These are phyloP conservation scores for Hydraecia micacea DNA, from an alignment of 2,888 invertebrate species.

Conservation along the genomic window DNA sequence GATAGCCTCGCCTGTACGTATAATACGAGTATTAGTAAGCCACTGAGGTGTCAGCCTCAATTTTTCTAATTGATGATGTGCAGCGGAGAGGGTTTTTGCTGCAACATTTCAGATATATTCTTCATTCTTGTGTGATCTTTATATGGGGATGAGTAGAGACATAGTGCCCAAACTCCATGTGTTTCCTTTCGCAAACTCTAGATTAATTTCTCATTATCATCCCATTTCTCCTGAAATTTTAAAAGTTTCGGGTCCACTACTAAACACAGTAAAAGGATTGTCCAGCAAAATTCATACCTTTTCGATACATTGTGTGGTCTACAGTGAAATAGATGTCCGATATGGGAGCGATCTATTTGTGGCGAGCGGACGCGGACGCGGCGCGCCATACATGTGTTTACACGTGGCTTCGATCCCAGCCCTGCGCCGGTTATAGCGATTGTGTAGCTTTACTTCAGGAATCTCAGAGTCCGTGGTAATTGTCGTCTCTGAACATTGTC, in stretches of 20 bases:
- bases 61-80: not conserved
- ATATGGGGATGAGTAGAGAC: not conserved
- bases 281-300: not conserved
- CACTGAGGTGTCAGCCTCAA: not conserved
- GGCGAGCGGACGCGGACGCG: conserved; percentile 53
- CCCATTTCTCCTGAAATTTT: no score
- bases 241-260: not conserved
- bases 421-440: conserved; percentile 34
- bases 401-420: conserved; percentile 51
- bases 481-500: not conserved
- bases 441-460: conserved; percentile 23
- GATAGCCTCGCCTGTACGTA: not conserved
- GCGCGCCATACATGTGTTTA: conserved; percentile 61
- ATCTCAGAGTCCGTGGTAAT: not conserved
- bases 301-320: conserved; percentile 38
- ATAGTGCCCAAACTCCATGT: not conserved
- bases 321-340: conserved; percentile 64
- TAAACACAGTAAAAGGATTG: not conserved
- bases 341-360: conserved; percentile 68
- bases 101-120: not conserved
- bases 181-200: not conserved
- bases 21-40: no score
- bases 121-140: not conserved
- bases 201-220: no score
- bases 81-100: not conserved